phyloP scores from a whole-genome alignment of 2,797 vertebrate genomes.

The Anguilla pacifica region DNA sequence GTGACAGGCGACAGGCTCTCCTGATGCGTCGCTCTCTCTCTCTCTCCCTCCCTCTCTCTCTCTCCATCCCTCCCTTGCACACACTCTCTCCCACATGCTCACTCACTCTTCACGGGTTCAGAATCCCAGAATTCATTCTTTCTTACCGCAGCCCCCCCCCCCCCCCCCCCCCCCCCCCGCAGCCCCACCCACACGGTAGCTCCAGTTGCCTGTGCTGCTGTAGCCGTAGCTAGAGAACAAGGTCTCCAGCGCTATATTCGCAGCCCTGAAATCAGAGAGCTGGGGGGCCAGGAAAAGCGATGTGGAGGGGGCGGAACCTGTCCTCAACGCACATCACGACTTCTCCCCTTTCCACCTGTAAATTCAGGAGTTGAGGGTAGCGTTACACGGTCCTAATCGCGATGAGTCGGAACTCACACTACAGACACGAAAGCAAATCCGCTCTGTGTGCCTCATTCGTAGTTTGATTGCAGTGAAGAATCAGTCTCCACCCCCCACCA shows the following conservation, averaged over 20 bases:
- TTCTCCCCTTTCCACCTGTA: neutral
- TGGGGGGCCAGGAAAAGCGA: too few relatives aligned
- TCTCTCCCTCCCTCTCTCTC: neutral
- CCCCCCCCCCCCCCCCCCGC: neutral
- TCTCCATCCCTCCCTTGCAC: neutral
- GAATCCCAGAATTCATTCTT: neutral
- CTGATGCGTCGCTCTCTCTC: neutral
- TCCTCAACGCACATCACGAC: neutral
- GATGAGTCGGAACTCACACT: neutral
- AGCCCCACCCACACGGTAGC: neutral
- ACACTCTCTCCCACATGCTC: neutral
- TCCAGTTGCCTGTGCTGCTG: neutral
- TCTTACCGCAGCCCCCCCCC: too few relatives aligned
- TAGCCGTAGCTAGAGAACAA: neutral
- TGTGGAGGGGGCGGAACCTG: too few relatives aligned
- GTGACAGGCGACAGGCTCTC: slow-evolving; percentile 16
- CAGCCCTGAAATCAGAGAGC: too few relatives aligned
- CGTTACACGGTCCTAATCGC: neutral
- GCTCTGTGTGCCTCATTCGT: neutral
- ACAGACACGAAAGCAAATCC: neutral
- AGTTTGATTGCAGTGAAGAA: neutral
- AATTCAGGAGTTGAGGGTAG: neutral
- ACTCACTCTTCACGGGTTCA: too few relatives aligned
- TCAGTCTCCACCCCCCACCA: neutral
- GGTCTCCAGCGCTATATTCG: neutral